Evolutionary conservation across 1,140 invertebrate species (phyloP).

Genomic region (Heliconius eleuchia): DNA sequence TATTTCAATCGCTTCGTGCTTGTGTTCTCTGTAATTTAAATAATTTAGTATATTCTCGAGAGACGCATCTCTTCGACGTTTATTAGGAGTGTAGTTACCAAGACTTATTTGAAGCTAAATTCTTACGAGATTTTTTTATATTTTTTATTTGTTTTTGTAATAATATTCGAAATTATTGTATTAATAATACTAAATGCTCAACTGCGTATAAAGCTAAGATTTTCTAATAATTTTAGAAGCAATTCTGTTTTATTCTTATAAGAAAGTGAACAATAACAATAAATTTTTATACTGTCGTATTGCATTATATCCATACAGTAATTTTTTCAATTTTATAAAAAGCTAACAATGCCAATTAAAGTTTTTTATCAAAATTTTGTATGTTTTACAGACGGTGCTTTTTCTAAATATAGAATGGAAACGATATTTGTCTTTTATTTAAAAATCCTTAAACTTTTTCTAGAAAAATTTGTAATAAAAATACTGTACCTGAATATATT

Average conservation of each 20-base stretch:
- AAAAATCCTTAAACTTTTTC: not conserved
- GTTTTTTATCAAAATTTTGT: slow-evolving; percentile 74
- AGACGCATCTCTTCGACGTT: slow-evolving; percentile 50
- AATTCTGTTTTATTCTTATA: slow-evolving; percentile 52
- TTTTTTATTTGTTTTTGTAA: slow-evolving; percentile 25
- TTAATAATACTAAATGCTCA: slow-evolving; percentile 50
- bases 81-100: slow-evolving; percentile 66
- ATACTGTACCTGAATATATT: too few relatives aligned
- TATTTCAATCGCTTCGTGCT: slow-evolving; percentile 47
- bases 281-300: slow-evolving; percentile 71
- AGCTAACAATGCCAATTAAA: slow-evolving; percentile 69
- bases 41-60: slow-evolving; percentile 41
- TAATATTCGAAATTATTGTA: slow-evolving; percentile 41
- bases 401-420: slow-evolving; percentile 73
- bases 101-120: slow-evolving; percentile 35
- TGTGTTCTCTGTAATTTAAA: slow-evolving; percentile 52
- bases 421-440: slow-evolving; percentile 45
- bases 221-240: slow-evolving; percentile 41
- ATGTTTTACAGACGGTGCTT: slow-evolving; percentile 80
- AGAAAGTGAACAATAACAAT: slow-evolving; percentile 51
- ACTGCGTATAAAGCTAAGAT: slow-evolving; percentile 46
- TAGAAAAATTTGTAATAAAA: not conserved
- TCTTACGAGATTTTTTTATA: slow-evolving; percentile 28
- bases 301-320: slow-evolving; percentile 50
- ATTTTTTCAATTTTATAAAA: slow-evolving; percentile 75